A percentile compares a stretch with the other conserved stretches of the same genome.
These are phyloP conservation scores for Nezara viridula DNA, from an alignment of 2,888 invertebrate species.

Conservation along the genomic window DNA sequence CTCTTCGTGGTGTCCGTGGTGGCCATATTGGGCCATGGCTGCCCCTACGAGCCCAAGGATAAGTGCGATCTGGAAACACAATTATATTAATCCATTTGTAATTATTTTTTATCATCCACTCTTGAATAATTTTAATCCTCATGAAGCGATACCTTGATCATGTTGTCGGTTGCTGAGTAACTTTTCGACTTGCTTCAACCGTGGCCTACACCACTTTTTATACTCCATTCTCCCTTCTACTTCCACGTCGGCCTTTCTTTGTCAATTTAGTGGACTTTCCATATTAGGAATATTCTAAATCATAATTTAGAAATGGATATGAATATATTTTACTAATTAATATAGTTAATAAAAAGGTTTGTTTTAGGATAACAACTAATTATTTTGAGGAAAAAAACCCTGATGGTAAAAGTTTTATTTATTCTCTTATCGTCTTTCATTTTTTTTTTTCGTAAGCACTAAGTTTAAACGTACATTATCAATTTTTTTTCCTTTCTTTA, in stretches of 20 bases:
- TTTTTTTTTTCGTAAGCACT: no score
- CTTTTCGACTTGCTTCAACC: neutral
- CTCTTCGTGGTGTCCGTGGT: conserved; percentile 62
- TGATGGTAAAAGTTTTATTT: no score
- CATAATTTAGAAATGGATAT: no score
- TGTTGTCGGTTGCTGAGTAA: conserved; percentile 5
- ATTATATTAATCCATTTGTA: neutral
- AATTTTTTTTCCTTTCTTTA: no score
- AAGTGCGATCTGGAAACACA: neutral
- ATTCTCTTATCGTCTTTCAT: no score
- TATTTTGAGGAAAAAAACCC: no score
- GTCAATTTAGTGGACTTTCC: neutral
- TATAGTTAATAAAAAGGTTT: no score
- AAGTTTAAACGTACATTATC: no score
- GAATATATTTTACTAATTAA: no score
- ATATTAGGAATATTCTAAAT: neutral
- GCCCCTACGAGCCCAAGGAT: conserved; percentile 58
- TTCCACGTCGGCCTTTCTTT: neutral
- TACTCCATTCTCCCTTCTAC: conserved; percentile 11
- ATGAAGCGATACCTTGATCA: neutral
- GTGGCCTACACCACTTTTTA: neutral
- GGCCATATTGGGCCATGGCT: conserved; percentile 63
- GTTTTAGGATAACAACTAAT: no score
- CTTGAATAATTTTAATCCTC: neutral
- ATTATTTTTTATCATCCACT: neutral